Evolutionary conservation across 2,797 vertebrate genomes (phyloP).

Genomic region (Xenentodon cancila): DNA sequence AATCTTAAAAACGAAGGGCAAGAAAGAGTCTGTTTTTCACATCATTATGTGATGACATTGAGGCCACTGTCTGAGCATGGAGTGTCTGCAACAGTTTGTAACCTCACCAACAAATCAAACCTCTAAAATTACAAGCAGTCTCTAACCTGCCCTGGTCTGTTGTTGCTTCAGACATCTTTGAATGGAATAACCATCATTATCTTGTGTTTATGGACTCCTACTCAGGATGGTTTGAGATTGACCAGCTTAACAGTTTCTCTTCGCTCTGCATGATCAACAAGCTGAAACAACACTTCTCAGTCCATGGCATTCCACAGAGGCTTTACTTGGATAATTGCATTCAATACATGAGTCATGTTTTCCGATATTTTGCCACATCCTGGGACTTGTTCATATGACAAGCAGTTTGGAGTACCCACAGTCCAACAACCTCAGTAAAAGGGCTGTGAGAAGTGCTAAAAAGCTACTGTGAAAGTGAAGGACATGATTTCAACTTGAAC

Average conservation of each 20-base stretch:
- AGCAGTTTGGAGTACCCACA: background rate
- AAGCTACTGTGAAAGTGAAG: background rate
- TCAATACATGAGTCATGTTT: background rate
- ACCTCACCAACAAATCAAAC: background rate
- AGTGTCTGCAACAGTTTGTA: background rate
- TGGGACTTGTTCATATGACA: background rate
- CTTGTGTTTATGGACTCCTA: background rate
- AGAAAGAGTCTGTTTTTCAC: too few species aligned
- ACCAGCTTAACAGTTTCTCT: background rate
- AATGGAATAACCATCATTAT: background rate
- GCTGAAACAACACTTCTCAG: background rate
- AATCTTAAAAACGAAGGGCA: too few species aligned
- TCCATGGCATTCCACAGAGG: background rate
- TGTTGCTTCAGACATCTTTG: background rate
- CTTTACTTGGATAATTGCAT: background rate
- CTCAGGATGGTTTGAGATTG: background rate
- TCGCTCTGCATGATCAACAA: background rate
- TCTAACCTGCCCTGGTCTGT: too few species aligned
- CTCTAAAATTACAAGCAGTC: background rate
- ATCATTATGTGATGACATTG: too few species aligned
- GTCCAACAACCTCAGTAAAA: background rate
- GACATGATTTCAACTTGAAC: background rate
- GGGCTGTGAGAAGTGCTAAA: background rate
- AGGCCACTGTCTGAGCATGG: background rate
- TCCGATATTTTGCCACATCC: background rate